Base-by-base conservation (phyloP, 2,888 invertebrate species). In the Meiosimyza platycephala region DNA sequence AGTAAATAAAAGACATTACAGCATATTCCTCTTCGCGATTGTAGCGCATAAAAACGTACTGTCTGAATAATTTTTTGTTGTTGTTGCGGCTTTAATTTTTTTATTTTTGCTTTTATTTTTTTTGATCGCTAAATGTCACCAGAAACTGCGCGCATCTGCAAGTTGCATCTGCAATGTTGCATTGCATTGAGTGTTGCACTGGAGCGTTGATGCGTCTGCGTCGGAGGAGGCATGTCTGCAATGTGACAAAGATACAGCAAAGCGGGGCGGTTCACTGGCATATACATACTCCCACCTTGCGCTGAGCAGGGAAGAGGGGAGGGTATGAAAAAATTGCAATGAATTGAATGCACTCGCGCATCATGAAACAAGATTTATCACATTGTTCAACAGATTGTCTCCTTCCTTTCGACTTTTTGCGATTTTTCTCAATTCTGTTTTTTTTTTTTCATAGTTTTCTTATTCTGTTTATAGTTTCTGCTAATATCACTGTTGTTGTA, bases 281-380 rank as follows among this genome's bases (percentile, higher is more conserved):
- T 40, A 40, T 40, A 40, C 28, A 40, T 40, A 60, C 60, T 52
- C 69, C 51, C 69, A 33, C 51, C 60, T 33, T 16, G 47, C 40
- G 51, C 18, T n/a, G n/a, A 22, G 69, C n/a, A 50, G 51, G 40
- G 40, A 5, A 9, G 1, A 2, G 7, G 9, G 9, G 40, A n/a
- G 40, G 9, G 9, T 5, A 9, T 40, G 48, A 51, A 51, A 55
- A 15, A n/a, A n/a, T 51, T 69, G 57, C 74, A 64, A 74, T 74
- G 69, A 64, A 74, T 64, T 72, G 74, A 64, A 65, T 64, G 71
- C 72, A 77, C 76, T 77, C 76, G 76, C 77, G 75, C 76, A 76
- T 75, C 74, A 70, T 63, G 63, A 40, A 47, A 70, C 54, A 74
- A 74, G 75, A 75, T 75, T 74, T 74, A 75, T 75, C 75, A 75